Conservation (phyloP, 2,888 invertebrate species). For the Rhingia campestris region DNA sequence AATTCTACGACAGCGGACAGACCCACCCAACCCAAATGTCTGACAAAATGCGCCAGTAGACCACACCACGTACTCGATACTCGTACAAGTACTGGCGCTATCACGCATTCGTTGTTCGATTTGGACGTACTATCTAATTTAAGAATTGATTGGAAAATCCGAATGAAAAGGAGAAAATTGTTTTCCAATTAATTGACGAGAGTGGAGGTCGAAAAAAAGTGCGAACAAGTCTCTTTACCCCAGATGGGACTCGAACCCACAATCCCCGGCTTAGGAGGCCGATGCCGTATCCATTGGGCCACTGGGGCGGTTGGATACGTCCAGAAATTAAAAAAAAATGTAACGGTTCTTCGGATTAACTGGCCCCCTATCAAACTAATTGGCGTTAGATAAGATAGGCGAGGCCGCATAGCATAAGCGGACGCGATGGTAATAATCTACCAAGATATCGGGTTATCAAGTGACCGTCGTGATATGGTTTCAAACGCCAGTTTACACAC, state of each 20-base stretch:
- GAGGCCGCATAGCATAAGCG: not conserved
- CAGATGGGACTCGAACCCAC: slow-evolving; percentile 79
- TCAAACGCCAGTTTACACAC: not conserved
- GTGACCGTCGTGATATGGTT: no score
- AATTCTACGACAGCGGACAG: no score
- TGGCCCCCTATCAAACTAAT: not conserved
- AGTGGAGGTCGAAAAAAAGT: slow-evolving; percentile 34
- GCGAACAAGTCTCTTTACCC: slow-evolving; percentile 74
- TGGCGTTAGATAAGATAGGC: not conserved
- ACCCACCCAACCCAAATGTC: no score
- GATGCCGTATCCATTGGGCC: slow-evolving; percentile 79
- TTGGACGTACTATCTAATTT: not conserved
- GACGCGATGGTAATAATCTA: not conserved
- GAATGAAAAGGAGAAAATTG: not conserved
- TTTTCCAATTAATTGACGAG: not conserved
- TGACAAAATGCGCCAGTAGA: no score
- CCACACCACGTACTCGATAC: no score
- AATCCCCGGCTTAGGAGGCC: slow-evolving; percentile 79
- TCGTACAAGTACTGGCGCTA: no score
- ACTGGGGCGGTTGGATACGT: slow-evolving; percentile 75
- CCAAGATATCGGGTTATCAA: not conserved
- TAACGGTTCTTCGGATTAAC: slow-evolving; percentile 17
- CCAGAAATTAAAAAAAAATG: slow-evolving; percentile 37
- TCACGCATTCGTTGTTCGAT: not conserved
- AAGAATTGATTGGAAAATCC: not conserved